phyloP scores from a whole-genome alignment of 2,113 vertebrate species.

The Misgurnus anguillicaudatus region DNA sequence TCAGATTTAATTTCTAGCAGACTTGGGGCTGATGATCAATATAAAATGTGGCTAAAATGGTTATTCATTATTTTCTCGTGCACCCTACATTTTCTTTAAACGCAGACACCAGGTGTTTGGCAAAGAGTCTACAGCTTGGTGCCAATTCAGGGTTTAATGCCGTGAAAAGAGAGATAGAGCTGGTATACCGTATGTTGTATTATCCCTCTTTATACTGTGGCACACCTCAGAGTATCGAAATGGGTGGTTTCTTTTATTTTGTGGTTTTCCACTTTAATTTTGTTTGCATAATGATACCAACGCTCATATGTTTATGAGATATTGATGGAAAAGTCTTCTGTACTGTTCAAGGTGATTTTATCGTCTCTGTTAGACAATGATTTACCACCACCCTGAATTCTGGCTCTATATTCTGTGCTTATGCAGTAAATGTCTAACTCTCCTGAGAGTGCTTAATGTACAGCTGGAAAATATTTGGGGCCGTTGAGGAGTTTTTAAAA shows the following conservation, averaged over 20 bases:
- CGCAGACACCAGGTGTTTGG: slow-evolving; percentile 69
- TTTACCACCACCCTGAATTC: not conserved
- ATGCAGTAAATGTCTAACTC: not conserved
- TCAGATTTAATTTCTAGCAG: slow-evolving; percentile 48
- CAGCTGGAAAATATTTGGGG: not conserved
- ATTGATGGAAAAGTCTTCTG: not conserved
- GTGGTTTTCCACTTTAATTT: slow-evolving; percentile 49
- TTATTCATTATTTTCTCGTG: slow-evolving; percentile 63
- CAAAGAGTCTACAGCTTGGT: slow-evolving; percentile 65
- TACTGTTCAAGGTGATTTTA: not conserved
- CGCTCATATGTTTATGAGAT: slow-evolving; percentile 1
- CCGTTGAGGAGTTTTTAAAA: slow-evolving; percentile 2
- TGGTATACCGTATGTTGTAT: slow-evolving; percentile 16
- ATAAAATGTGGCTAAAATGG: slow-evolving; percentile 39
- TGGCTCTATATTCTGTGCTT: not conserved
- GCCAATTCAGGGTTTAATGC: slow-evolving; percentile 63
- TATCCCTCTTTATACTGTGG: slow-evolving; percentile 63
- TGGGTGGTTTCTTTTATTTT: slow-evolving; percentile 59
- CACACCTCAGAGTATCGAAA: slow-evolving; percentile 52
- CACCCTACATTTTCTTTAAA: slow-evolving; percentile 64
- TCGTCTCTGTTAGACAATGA: not conserved
- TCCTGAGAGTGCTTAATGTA: not conserved
- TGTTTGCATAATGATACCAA: slow-evolving; percentile 45
- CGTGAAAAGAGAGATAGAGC: slow-evolving; percentile 58
- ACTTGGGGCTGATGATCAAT: slow-evolving; percentile 42